Evolutionary conservation across 2,113 vertebrate genomes (phyloP), one percentile per base, ranked within the genome.

Genomic region (Murina feae): DNA sequence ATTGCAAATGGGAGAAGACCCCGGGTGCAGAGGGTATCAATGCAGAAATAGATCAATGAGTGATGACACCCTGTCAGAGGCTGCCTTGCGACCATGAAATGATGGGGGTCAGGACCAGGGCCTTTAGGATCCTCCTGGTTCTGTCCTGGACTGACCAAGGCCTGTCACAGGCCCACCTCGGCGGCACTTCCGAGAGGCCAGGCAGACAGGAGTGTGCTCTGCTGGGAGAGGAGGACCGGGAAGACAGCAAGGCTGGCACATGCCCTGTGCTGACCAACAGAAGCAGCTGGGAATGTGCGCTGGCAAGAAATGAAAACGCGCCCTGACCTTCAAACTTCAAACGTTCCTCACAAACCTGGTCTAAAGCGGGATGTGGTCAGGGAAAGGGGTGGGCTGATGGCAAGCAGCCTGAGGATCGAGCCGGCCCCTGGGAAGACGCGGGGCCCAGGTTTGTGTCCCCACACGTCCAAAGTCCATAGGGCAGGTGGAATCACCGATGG

Each of bases 21-120:
- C 35, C 2, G 5, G 21, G 13, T 20, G 9, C 4, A 28, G 35
- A 9, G 30, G 4, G 23, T 25, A 4, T 0, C 4, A 4, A 42
- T 37, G 21, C 32, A 30, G 86, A 42, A 14, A 58, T 9, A 47
- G 13, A 21, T 35, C 20, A 30, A 17, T 18, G 35, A 55, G 10
- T 28, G 49, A 5, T 5, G 49, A 42, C 49, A 14, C 16, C 1
- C 3, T 21, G 35, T 42, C 10, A 0, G 21, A 30, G 58, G 44
- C 58, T 53, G 44, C 28, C 44, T 20, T 21, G 44, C 13, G 16
- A 35, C 28, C 17, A 8, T 74, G n/a, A 58, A 74, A 58, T 6
- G 10, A 4, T 30, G 42, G 71, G 28, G 30, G 28, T 53, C 53
- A 20, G 69, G 66, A 44, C 11, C 18, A 14, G 30, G 35, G 35